These are phyloP conservation scores for zebrafish (Danio rerio) DNA, from an alignment of 2,113 vertebrate species.

Conservation along the genomic window DNA sequence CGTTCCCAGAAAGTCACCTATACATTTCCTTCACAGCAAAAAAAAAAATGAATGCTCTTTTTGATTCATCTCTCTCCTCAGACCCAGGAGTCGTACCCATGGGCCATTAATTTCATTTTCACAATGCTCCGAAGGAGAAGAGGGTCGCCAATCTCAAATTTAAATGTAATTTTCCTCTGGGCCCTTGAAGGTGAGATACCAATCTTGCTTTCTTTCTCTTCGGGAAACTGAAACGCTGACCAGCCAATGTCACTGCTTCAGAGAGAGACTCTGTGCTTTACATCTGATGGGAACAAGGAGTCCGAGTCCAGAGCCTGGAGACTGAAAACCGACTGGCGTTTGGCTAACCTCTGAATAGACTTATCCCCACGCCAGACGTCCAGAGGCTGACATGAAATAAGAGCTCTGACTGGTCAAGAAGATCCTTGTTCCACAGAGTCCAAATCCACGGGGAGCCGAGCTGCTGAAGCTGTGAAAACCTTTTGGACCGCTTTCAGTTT, in stretches of 20 bases:
- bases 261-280: not conserved
- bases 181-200: slow-evolving; percentile 54
- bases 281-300: not conserved
- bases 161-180: slow-evolving; percentile 54
- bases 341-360: slow-evolving; percentile 15
- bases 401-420: slow-evolving; percentile 10
- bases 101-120: slow-evolving; percentile 52
- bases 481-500: too few relatives aligned
- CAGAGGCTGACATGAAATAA: not conserved
- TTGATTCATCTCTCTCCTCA: slow-evolving; percentile 34
- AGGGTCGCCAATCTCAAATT: slow-evolving; percentile 56
- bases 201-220: slow-evolving; percentile 34
- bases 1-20: slow-evolving; percentile 22
- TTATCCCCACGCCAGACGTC: not conserved
- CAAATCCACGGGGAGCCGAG: not conserved
- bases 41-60: slow-evolving; percentile 19
- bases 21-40: not conserved
- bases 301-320: slow-evolving; percentile 28
- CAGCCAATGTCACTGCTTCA: slow-evolving; percentile 29
- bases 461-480: not conserved
- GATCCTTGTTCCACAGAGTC: not conserved
- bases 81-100: slow-evolving; percentile 37
- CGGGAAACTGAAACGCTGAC: slow-evolving; percentile 2
- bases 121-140: slow-evolving; percentile 42
- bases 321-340: slow-evolving; percentile 31